Evolutionary conservation across 2,797 vertebrate species (phyloP), one percentile per base, ranked within the genome.

Genomic region (Gallinago nigripennis): DNA sequence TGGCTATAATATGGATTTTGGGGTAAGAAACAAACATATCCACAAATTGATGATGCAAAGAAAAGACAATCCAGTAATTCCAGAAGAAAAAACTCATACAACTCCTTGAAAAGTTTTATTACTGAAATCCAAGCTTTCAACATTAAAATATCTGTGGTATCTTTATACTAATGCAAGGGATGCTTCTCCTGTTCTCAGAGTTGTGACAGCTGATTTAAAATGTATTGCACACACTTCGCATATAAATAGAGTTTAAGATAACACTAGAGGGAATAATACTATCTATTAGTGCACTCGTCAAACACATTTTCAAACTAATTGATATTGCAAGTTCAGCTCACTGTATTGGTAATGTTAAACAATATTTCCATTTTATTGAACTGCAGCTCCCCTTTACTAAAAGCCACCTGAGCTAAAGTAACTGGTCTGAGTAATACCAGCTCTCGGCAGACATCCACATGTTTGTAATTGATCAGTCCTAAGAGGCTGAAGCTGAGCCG

Each of bases 401-500:
- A 85, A 94, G 82, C 69, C 37, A 82, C 48, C 86, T 85, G 13
- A 95, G 69, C 76, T 83, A 57, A 90, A 78, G 35, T 56, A 58
- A 87, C 53, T 24, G 30, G 20, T 45, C 43, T 68, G 64, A 89
- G 35, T 45, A 78, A 94, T 58, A 81, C 79, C 79, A 88, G 50
- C 53, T 81, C 76, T 23, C 78, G 93, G 90, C 91, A 94, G 80
- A n/a, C 30, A 68, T 72, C 80, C 87, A 95, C 61, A 35, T n/a
- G 19, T 75, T 68, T 53, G 18, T 8, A 35, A 57, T 54, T 73
- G 72, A 78, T 78, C 61, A 68, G 57, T 72, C 12, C 12, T 45
- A 28, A 73, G 35, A 73, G 68, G 53, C 57, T 33, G 39, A 71
- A 89, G 71, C 24, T 50, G 72, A 83, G 58, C 69, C 18, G 6